Conservation (phyloP, 2,113 vertebrate genomes). For the Cyprichromis sp. region DNA sequence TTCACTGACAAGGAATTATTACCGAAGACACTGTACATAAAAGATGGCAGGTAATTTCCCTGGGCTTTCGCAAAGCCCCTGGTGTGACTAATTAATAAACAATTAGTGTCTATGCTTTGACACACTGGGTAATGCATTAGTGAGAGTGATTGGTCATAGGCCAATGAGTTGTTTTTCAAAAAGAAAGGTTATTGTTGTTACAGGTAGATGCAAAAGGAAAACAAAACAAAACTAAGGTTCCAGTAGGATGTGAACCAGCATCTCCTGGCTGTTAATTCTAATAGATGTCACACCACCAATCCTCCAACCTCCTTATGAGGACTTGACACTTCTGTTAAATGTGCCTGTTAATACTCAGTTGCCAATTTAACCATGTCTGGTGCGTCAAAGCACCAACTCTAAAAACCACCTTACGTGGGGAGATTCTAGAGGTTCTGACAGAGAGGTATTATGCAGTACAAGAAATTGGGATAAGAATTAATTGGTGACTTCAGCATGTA, state of each 20-base stretch:
- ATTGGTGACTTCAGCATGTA: not conserved
- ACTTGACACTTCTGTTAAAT: not conserved
- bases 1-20: slow-evolving; percentile 91
- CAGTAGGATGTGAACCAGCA: not conserved
- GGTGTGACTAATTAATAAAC: not conserved
- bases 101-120: not conserved
- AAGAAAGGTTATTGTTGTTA: not conserved
- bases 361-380: not conserved
- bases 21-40: slow-evolving; percentile 80
- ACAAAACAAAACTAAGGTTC: not conserved
- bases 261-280: not conserved
- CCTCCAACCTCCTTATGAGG: not conserved
- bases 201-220: not conserved
- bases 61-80: not conserved
- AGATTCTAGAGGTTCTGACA: not conserved
- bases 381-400: not conserved
- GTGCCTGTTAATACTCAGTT: not conserved
- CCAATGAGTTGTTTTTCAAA: not conserved
- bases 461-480: not conserved
- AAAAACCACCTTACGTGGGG: not conserved
- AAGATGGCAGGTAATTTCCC: slow-evolving; percentile 81
- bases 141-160: not conserved
- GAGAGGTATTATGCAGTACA: not conserved
- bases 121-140: not conserved
- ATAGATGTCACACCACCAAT: not conserved